phyloP scores from a whole-genome alignment of 2,797 vertebrate genomes.

The Paramormyrops hopkinsi region DNA sequence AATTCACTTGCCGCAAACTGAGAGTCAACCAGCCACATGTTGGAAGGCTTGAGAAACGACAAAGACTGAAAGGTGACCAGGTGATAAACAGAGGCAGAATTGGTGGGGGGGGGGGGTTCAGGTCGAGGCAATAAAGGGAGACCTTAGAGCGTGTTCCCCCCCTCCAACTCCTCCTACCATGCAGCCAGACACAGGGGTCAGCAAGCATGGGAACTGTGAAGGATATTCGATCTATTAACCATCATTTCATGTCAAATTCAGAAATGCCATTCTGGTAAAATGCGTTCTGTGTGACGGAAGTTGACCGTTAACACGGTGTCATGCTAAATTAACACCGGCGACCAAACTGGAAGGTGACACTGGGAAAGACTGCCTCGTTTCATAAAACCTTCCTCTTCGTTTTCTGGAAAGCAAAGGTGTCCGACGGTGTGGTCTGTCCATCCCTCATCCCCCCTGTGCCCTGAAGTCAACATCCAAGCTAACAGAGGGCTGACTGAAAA shows the following conservation, averaged over 20 bases:
- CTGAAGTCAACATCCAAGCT: background rate
- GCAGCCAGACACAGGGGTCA: constrained; percentile 73
- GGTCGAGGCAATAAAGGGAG: constrained; percentile 68
- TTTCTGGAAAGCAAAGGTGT: background rate
- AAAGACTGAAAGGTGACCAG: constrained; percentile 90
- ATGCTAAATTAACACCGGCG: constrained; percentile 69
- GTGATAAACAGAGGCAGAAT: constrained; percentile 79
- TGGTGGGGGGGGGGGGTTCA: constrained; percentile 61
- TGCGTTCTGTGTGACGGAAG: constrained; percentile 60
- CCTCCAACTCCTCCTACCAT: constrained; percentile 37
- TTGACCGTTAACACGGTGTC: constrained; percentile 56
- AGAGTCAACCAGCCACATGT: constrained; percentile 76
- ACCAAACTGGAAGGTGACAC: constrained; percentile 64
- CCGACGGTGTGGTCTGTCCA: background rate
- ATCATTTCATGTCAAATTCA: constrained; percentile 75
- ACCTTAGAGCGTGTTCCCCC: constrained; percentile 46
- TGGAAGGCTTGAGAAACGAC: constrained; percentile 82
- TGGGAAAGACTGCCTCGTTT: constrained; percentile 67
- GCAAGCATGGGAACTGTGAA: constrained; percentile 70
- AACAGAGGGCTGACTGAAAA: background rate
- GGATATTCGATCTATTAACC: constrained; percentile 71
- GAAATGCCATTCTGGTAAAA: constrained; percentile 68
- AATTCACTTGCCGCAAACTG: constrained; percentile 86
- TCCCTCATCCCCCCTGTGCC: background rate
- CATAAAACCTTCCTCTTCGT: constrained; percentile 47